Evolutionary conservation across 2,797 vertebrate species (phyloP), one percentile per base, ranked within the genome.

Genomic region (Poeciliopsis paucimaculata): DNA sequence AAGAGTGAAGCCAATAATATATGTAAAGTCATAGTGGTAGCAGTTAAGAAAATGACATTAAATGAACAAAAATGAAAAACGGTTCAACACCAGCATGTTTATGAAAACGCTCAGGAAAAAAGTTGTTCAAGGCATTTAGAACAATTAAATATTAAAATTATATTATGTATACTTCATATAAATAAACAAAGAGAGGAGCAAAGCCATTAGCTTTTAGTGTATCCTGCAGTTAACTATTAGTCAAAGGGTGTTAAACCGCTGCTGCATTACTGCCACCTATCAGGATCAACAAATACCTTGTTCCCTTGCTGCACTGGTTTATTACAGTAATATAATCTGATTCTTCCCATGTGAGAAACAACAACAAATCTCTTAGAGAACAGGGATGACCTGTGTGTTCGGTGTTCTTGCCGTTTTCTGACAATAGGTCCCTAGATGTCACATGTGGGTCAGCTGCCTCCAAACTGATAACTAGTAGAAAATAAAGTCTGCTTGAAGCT

Each of bases 1-100:
- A 88, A 78, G 28, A 78, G 57, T 72, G 11, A 76, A 79, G 57
- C 28, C 13, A 60, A 31, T 60, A 31, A 60, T 28, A 13, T 28
- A 31, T 31, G 13, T 60, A 5, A 60, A 60, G 13, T 16, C 13
- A 1, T n/a, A 28, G 55, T 28, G 31, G 28, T 31, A 60, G 28
- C 28, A 60, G 13, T 60, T 31, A 12, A 31, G 28, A 13, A 28
- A 57, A 57, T 57, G 4, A 15, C 55, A 60, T 28, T 2, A 60
- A 31, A 60, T 28, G 1, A 60, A 28, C 11, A 60, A 12, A 15
- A 15, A 55, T 55, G 20, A 51, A 49, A 53, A 60, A 60, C 43
- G 23, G 26, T 43, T 53, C 13, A n/a, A 60, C 28, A 5, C 28
- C 28, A 60, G n/a, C 5, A 31, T 60, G 28, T 60, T n/a, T 31